Percentiles rank a stretch among this genome's conserved stretches.
Conservation (phyloP, 35 echinoderm and acorn worm genomes). For the Patiria miniata region DNA sequence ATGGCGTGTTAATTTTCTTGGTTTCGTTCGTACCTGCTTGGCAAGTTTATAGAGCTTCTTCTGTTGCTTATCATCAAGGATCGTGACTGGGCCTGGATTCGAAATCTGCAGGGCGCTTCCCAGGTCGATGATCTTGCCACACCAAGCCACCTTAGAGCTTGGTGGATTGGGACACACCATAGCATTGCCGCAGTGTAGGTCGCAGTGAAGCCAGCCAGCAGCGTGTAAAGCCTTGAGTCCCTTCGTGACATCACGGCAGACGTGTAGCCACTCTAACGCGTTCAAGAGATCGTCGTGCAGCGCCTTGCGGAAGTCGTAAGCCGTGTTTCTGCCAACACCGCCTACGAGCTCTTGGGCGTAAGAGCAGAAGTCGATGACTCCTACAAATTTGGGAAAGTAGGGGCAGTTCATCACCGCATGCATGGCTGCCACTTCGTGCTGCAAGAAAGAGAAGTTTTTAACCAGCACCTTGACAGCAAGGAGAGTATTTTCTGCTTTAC, state of each 20-base stretch:
- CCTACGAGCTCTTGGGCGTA: neutral
- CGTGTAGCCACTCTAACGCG: neutral
- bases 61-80: neutral
- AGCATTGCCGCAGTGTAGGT: neutral
- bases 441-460: neutral
- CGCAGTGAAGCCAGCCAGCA: neutral
- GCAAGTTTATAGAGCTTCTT: neutral
- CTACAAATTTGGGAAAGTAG: neutral
- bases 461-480: neutral
- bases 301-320: neutral
- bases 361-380: neutral
- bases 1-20: too few species aligned
- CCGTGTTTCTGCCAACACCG: neutral
- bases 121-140: slow-evolving; percentile 1
- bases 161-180: slow-evolving; percentile 13
- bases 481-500: neutral
- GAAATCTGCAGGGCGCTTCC: neutral
- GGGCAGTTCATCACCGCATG: neutral
- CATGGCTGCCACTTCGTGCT: neutral
- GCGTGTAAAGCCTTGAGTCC: neutral
- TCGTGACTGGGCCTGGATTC: neutral
- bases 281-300: neutral
- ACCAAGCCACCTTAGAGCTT: neutral
- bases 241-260: neutral
- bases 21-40: neutral